phyloP scores from a whole-genome alignment of 1,140 invertebrate genomes.

The Caenorhabditis briggsae region DNA sequence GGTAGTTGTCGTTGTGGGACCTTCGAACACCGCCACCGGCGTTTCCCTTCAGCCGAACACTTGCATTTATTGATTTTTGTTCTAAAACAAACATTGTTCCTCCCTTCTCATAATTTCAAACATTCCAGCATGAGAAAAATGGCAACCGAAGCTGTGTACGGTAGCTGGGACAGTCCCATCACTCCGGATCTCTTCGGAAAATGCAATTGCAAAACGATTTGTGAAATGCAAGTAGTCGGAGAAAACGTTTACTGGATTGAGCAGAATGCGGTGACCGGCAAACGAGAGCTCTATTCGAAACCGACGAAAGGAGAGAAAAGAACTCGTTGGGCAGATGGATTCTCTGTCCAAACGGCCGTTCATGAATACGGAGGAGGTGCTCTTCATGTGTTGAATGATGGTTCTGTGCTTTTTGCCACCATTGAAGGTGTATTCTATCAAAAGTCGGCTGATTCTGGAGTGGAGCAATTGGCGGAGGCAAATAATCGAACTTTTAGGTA shows the following conservation, averaged over 20 bases:
- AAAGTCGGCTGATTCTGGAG: slow-evolving; percentile 28
- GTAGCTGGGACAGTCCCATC: slow-evolving; percentile 78
- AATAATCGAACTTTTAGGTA: slow-evolving; percentile 57
- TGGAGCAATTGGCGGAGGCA: slow-evolving; percentile 47
- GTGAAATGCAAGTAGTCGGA: slow-evolving; percentile 66
- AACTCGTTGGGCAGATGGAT: slow-evolving; percentile 52
- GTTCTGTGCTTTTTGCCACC: slow-evolving; percentile 74
- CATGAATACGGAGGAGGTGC: slow-evolving; percentile 80
- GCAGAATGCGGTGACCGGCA: slow-evolving; percentile 67
- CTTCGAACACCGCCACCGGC: no score
- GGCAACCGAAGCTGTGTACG: slow-evolving; percentile 68
- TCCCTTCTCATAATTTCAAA: not conserved
- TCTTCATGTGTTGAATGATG: slow-evolving; percentile 68
- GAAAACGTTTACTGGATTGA: slow-evolving; percentile 71
- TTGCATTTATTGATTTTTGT: not conserved
- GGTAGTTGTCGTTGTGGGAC: not conserved
- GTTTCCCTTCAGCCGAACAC: no score
- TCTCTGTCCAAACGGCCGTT: slow-evolving; percentile 74
- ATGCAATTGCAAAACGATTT: slow-evolving; percentile 73
- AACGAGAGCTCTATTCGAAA: slow-evolving; percentile 67
- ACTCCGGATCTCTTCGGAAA: slow-evolving; percentile 76
- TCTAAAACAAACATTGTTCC: not conserved
- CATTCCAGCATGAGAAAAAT: slow-evolving; percentile 34
- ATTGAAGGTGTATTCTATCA: slow-evolving; percentile 61
- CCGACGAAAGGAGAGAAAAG: not conserved